Conservation (phyloP, 2,888 invertebrate species). For the Metellina segmentata region DNA sequence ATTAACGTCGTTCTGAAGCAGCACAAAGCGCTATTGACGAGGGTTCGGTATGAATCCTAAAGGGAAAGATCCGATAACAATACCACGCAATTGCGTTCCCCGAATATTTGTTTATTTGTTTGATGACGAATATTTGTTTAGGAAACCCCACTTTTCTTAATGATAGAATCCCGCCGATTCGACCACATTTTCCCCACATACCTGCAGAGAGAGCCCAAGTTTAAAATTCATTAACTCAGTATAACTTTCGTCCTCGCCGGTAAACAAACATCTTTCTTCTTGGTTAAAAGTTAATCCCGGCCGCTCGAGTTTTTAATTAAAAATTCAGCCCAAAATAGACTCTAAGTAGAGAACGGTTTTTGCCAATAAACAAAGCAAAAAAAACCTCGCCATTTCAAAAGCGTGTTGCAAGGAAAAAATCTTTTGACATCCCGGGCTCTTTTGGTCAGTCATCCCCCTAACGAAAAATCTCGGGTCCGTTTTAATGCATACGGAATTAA, state of each 20-base stretch:
- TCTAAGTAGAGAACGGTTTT: conserved; percentile 14
- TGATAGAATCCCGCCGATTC: too few relatives aligned
- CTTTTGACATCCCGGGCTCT: background rate
- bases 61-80: too few relatives aligned
- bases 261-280: too few relatives aligned
- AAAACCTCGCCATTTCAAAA: background rate
- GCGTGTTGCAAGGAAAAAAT: background rate
- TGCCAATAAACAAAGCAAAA: background rate
- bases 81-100: too few relatives aligned
- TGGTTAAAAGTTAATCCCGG: conserved; percentile 1
- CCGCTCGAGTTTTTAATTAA: conserved; percentile 42
- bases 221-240: conserved; percentile 30
- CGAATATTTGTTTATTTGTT: too few relatives aligned
- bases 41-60: too few relatives aligned
- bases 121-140: too few relatives aligned
- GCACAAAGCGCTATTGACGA: too few relatives aligned
- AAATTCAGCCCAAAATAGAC: conserved; percentile 36
- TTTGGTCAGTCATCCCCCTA: background rate
- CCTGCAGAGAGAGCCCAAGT: background rate
- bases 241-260: background rate
- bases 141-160: too few relatives aligned
- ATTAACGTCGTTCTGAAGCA: too few relatives aligned
- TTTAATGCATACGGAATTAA: conserved; percentile 42
- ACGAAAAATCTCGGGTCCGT: conserved; percentile 5
- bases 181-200: too few relatives aligned